A percentile compares a stretch with the other conserved stretches of the same genome.
Evolutionary conservation across 2,888 invertebrate species (phyloP).

Genomic region (Dugesia japonica): DNA sequence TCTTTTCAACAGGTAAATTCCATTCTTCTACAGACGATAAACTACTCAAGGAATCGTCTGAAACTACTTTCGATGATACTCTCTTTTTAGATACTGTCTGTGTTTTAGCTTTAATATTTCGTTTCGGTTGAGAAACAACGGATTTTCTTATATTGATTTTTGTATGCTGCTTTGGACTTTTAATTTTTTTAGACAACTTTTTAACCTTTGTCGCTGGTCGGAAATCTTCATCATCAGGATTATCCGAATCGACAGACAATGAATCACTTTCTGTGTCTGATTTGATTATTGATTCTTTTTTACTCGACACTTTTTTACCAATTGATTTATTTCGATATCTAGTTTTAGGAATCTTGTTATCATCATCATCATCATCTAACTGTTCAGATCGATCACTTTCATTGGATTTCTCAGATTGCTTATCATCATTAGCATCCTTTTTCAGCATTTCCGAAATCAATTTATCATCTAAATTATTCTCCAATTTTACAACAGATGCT

Average conservation of each 20-base stretch:
- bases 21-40: background rate
- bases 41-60: conserved; percentile 9
- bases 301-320: too few relatives aligned
- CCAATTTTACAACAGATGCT: too few relatives aligned
- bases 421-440: background rate
- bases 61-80: background rate
- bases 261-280: background rate
- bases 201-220: background rate
- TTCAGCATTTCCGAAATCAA: background rate
- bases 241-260: background rate
- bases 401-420: background rate
- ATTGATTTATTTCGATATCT: background rate
- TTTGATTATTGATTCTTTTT: background rate
- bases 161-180: background rate
- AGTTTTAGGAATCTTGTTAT: background rate
- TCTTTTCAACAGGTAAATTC: background rate
- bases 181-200: background rate
- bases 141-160: background rate
- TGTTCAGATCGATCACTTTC: too few relatives aligned
- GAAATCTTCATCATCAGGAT: background rate
- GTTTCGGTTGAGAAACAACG: background rate
- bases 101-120: background rate
- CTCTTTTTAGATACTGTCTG: background rate
- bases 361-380: background rate
- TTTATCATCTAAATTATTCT: too few relatives aligned